phyloP scores from a whole-genome alignment of 2,888 invertebrate species.

The Meliscaeva auricollis region DNA sequence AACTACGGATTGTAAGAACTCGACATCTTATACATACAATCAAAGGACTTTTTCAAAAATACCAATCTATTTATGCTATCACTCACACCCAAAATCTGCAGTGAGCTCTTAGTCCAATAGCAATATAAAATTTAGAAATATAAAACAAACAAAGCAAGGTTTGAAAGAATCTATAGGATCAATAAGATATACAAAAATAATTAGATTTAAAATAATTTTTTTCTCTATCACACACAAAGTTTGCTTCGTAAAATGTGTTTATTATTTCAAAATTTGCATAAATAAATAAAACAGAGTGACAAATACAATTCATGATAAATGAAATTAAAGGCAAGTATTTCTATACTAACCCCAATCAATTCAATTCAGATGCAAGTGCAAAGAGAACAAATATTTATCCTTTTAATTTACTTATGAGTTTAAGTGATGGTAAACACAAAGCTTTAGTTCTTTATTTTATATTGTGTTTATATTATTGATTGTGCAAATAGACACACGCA shows the following conservation, averaged over 20 bases:
- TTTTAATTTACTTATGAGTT: background rate
- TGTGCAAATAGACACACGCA: background rate
- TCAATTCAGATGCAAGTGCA: slow-evolving; percentile 12
- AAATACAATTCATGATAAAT: background rate
- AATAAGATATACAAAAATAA: too few species aligned
- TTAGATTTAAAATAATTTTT: too few species aligned
- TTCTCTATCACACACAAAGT: background rate
- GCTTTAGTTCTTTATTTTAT: background rate
- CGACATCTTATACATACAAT: too few species aligned
- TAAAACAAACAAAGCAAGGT: too few species aligned
- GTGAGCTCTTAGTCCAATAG: too few species aligned
- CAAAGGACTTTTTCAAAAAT: too few species aligned
- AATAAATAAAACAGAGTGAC: background rate
- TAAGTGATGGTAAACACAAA: background rate
- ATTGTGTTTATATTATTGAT: background rate
- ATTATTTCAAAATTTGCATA: slow-evolving; percentile 12
- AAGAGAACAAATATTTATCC: slow-evolving; percentile 14
- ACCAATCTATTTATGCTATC: too few species aligned
- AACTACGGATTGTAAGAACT: too few species aligned
- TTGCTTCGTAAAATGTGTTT: too few species aligned
- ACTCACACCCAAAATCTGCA: too few species aligned
- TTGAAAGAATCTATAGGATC: too few species aligned
- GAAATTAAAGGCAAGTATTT: background rate
- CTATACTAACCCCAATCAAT: background rate
- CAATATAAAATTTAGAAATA: too few species aligned